Evolutionary conservation across 2,797 vertebrate species (phyloP), one percentile per base, ranked within the genome.

Genomic region (Dermochelys coriacea): DNA sequence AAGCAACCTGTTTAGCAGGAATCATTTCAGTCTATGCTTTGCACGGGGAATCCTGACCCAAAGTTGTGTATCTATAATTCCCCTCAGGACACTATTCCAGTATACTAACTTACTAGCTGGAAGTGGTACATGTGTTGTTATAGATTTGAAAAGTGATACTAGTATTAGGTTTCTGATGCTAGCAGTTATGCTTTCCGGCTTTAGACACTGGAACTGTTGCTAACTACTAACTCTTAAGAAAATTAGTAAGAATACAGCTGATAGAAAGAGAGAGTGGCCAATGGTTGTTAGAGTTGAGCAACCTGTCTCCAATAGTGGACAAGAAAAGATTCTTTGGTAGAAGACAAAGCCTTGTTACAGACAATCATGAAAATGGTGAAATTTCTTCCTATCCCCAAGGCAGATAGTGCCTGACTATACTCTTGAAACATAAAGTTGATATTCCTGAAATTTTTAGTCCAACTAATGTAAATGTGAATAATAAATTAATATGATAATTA

Each of bases 341-440:
- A 95, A 19, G 8, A 51, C 84, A 92, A 15, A 15, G 54, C 64
- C 90, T 90, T 59, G 82, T 19, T 18, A 77, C 75, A 79, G n/a
- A 89, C 92, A 90, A 71, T 45, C 6, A 21, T 75, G 0, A 81
- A 80, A 50, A 51, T 87, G 3, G 0, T 80, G 5, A 78, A n/a
- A 29, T 81, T 59, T 90, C 57, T 47, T 2, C 12, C 11, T 61
- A 10, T 57, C 93, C 37, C 81, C 31, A 81, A 75, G 79, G 57
- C 18, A 89, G 0, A 50, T 84, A 81, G 74, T 84, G 23, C 6
- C 2, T 59, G 4, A 3, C 16, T 86, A 86, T 89, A 61, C 4
- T 93, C 21, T 18, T 41, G 5, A 27, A 80, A 90, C 94, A 88
- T 64, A 81, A 93, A 93, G 83, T 92, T 47, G 74, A 77, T 77